Base-by-base conservation (phyloP, 2,888 invertebrate genomes). In the Troides oblongomaculatus region DNA sequence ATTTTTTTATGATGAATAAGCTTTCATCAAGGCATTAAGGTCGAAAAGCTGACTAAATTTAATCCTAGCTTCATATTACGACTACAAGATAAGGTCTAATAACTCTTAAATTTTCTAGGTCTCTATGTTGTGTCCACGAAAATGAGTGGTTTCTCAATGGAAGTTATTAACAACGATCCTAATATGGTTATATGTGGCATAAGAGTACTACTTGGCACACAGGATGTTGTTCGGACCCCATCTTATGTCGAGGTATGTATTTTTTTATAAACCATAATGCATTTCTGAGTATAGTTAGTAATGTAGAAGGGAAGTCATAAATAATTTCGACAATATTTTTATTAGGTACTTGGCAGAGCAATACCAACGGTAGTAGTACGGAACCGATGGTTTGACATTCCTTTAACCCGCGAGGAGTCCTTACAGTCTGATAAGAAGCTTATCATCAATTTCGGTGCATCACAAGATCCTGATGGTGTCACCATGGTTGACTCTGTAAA, bases 401-500 rank as follows among this genome's bases (percentile, higher is more conserved):
- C 99, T 0, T 93, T 99, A 74, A 97, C 98, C 0, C 94, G 98
- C 62, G 99, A 99, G 79, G 99, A 99, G 87, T 97, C 97, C 68
- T 90, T 99, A 12, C 96, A 96, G 78, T 97, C 98, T 0, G 98
- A 99, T 84, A 98, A 98, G 87, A 97, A 97, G 80, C 88, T 99
- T n/a, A 93, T 94, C 1, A 94, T 98, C 64, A 94, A 94, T 58
- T 97, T 98, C 82, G 97, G 97, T 62, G 95, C 97, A 6, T 97
- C 97, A 0, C 96, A 96, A 85, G 97, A 98, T 87, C 95, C 97
- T 10, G 96, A 97, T 80, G 96, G 96, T 60, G 96, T 98, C 7
- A 97, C 97, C 0, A 97, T 99, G 95, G 94, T 99, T 0, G 99
- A 99, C 85, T 97, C 97, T 62, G 95, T 99, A 30, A 98, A 98